Percentiles rank a stretch among this genome's conserved stretches.
Conservation (phyloP, 2,888 invertebrate species). For the Mylabris sibirica region DNA sequence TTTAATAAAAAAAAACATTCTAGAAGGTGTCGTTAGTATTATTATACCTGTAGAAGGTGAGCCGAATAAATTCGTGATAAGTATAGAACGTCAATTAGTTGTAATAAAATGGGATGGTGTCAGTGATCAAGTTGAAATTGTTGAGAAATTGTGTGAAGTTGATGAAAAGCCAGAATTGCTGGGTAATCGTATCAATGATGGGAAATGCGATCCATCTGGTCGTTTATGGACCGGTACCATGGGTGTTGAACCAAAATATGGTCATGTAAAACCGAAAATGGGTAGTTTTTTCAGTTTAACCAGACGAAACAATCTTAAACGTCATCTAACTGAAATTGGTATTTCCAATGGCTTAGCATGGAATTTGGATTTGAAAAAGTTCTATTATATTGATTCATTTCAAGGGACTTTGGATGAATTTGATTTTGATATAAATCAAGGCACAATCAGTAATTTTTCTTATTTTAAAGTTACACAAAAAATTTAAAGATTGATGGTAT, state of each 20-base stretch:
- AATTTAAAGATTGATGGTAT: too few relatives aligned
- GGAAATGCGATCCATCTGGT: constrained; percentile 78
- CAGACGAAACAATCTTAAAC: constrained; percentile 7
- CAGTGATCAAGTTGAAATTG: constrained; percentile 62
- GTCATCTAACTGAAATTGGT: constrained; percentile 30
- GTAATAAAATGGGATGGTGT: constrained; percentile 73
- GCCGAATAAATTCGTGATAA: constrained; percentile 70
- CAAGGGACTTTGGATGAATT: constrained; percentile 71
- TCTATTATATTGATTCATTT: constrained; percentile 79
- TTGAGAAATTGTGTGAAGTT: constrained; percentile 66
- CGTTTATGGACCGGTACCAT: constrained; percentile 66
- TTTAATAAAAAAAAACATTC: not conserved
- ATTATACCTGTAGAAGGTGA: constrained; percentile 72
- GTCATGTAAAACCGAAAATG: constrained; percentile 27
- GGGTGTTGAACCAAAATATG: constrained; percentile 28
- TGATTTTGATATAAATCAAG: constrained; percentile 69
- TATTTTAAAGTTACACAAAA: too few relatives aligned
- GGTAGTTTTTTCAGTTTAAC: constrained; percentile 12
- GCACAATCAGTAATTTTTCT: constrained; percentile 58
- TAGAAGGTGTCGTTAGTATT: constrained; percentile 58
- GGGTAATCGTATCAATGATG: constrained; percentile 78
- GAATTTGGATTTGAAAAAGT: constrained; percentile 70
- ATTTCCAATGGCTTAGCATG: constrained; percentile 73
- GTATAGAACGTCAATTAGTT: constrained; percentile 67
- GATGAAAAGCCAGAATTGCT: constrained; percentile 64